Conservation (phyloP, 2,888 invertebrate genomes). For the Scaptomyza caliginosa region DNA sequence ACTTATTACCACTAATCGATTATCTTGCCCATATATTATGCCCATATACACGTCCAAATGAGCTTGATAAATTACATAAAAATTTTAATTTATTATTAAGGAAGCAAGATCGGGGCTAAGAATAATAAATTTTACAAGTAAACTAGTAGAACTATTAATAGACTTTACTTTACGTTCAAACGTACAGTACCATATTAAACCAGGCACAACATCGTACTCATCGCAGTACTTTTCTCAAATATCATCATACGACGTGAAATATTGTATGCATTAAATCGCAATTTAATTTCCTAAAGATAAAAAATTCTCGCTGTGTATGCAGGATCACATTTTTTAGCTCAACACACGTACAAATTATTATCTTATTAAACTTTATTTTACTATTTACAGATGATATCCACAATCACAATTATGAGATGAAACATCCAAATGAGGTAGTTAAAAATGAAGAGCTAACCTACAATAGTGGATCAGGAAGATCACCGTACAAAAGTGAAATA, state of each 20-base stretch:
- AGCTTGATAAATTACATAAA: too few species aligned
- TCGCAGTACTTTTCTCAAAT: too few species aligned
- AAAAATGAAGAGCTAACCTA: slow-evolving; percentile 96
- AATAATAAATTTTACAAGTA: too few species aligned
- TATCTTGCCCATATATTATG: background rate
- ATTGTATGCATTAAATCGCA: background rate
- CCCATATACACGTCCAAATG: background rate
- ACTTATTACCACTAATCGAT: slow-evolving; percentile 14
- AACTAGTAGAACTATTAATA: too few species aligned
- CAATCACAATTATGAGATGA: slow-evolving; percentile 88
- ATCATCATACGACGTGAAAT: too few species aligned
- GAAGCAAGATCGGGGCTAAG: too few species aligned
- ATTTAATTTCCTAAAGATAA: background rate
- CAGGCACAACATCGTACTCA: too few species aligned
- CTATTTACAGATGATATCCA: slow-evolving; percentile 86
- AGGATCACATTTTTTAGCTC: slow-evolving; percentile 27
- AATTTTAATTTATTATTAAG: too few species aligned
- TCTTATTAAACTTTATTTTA: too few species aligned
- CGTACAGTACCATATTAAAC: too few species aligned
- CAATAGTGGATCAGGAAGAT: slow-evolving; percentile 84
- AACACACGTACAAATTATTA: too few species aligned
- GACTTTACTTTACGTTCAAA: too few species aligned
- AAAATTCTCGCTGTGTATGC: slow-evolving; percentile 22
- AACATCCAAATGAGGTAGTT: slow-evolving; percentile 95
- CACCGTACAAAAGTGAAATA: slow-evolving; percentile 1